Percentiles rank a stretch among this genome's conserved stretches.
These are phyloP conservation scores for Cremastobaeus sp. DNA, from an alignment of 2,888 invertebrate species.

Conservation along the genomic window DNA sequence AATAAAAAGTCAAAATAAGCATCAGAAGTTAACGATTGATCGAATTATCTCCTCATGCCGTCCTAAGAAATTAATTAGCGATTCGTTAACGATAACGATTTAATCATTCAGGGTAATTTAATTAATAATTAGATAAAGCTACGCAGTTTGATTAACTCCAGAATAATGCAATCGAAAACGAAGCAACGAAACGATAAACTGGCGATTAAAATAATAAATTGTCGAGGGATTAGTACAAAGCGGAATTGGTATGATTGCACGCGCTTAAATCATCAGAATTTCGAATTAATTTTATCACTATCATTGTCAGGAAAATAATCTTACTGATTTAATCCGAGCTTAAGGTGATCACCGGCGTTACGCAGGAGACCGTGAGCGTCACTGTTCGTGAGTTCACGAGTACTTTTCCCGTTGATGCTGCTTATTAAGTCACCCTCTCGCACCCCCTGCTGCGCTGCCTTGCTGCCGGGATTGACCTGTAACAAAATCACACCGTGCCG, in stretches of 20 bases:
- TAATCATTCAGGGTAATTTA: no score
- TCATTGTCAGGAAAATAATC: constrained; percentile 72
- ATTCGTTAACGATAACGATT: no score
- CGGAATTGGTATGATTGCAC: constrained; percentile 25
- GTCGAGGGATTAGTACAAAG: background rate
- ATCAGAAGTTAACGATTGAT: no score
- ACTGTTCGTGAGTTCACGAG: constrained; percentile 83
- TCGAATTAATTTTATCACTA: constrained; percentile 42
- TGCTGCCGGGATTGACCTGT: constrained; percentile 92
- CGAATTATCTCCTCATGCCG: no score
- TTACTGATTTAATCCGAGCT: constrained; percentile 86
- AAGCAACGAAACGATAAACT: background rate
- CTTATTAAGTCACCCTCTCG: constrained; percentile 90
- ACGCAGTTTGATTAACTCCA: no score
- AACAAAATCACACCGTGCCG: constrained; percentile 76
- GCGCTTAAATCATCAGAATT: constrained; percentile 36
- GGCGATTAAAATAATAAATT: background rate
- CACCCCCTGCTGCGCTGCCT: constrained; percentile 88
- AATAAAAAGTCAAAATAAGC: no score
- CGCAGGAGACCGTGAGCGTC: constrained; percentile 87
- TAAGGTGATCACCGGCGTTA: constrained; percentile 84
- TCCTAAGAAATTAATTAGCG: no score
- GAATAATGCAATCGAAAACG: no score
- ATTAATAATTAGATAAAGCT: no score
- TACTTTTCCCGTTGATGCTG: constrained; percentile 86